Base-by-base conservation (phyloP, 2,888 invertebrate species). In the Julus scanicus region DNA sequence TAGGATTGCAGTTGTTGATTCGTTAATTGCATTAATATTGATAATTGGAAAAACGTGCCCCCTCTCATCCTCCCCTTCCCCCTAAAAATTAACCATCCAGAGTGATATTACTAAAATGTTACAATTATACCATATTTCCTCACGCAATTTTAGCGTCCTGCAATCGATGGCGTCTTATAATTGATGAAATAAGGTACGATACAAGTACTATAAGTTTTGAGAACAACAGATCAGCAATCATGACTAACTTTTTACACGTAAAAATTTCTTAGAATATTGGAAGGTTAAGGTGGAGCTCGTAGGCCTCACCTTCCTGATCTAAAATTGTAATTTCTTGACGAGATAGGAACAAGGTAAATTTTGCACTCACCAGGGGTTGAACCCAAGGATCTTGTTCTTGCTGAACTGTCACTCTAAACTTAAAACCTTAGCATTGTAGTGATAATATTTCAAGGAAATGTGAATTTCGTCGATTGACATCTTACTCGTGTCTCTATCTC, bases 341-440 rank as follows among this genome's bases (percentile, higher is more conserved):
- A 13, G 80, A 29, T 6, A 37, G 37, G 6, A n/a, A 63, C n/a
- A 63, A 3, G 29, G 13, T 37, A 37, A 80, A 80, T 29, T 80
- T 29, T 80, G 6, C 80, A 80, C 80, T 80, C 80, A 80, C 80
- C 37, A 20, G 80, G 80, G 80, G 80, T 80, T 80, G 80, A 80
- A 80, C 80, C 80, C 37, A 15, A 37, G 13, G 37, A 80, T 37
- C n/a, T 63, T 63, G 1, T n/a, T 80, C 80, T 80, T 11, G 80
- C 37, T 80, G 80, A 80, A 13, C 80, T 37, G 80, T 37, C 80
- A 80, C 0, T 29, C 80, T 80, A 3, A 37, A 20, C 37, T 13
- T 80, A 13, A 6, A 71, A 29, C 71, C 20, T 29, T 2, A 20
- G 9, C 71, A 71, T 3, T 37, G 15, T 13, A 37, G 13, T 37